These are phyloP conservation scores for Ctenosaura bakeri DNA, from an alignment of 2,797 vertebrate genomes.

Conservation along the genomic window DNA sequence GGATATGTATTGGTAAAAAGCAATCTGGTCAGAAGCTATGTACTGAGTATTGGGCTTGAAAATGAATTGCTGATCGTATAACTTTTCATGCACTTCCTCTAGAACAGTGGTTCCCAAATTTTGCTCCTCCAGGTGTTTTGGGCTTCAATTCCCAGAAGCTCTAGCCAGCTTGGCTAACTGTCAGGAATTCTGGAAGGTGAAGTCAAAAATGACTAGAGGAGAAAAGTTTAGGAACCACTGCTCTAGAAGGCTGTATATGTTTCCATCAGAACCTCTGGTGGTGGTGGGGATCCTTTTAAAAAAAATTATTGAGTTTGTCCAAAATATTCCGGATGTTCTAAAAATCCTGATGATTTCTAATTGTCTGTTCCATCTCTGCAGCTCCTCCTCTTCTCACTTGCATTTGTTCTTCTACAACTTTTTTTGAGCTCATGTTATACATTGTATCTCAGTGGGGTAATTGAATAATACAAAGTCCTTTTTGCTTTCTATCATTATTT, in stretches of 20 bases:
- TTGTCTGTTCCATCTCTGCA: slow-evolving; percentile 9
- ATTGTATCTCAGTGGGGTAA: slow-evolving; percentile 64
- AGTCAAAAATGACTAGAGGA: too few relatives aligned
- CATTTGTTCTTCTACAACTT: slow-evolving; percentile 30
- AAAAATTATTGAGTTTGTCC: neutral
- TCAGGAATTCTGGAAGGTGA: too few relatives aligned
- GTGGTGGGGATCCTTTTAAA: too few relatives aligned
- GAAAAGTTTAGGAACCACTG: too few relatives aligned
- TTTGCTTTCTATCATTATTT: slow-evolving; percentile 70
- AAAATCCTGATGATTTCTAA: neutral
- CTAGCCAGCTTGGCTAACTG: too few relatives aligned
- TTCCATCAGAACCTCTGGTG: neutral
- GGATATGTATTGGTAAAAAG: neutral
- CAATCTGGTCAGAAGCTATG: too few relatives aligned
- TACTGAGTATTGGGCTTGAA: neutral
- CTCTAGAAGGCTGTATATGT: neutral
- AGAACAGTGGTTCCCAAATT: too few relatives aligned
- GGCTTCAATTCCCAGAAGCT: too few relatives aligned
- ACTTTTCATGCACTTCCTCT: neutral
- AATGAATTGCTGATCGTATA: slow-evolving; percentile 25
- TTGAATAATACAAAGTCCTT: slow-evolving; percentile 66
- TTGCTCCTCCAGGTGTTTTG: too few relatives aligned
- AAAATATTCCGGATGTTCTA: neutral
- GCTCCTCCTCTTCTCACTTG: neutral
- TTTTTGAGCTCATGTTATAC: slow-evolving; percentile 46